These are phyloP conservation scores for Eristalinus aeneus DNA, from an alignment of 2,888 invertebrate genomes.

Conservation along the genomic window DNA sequence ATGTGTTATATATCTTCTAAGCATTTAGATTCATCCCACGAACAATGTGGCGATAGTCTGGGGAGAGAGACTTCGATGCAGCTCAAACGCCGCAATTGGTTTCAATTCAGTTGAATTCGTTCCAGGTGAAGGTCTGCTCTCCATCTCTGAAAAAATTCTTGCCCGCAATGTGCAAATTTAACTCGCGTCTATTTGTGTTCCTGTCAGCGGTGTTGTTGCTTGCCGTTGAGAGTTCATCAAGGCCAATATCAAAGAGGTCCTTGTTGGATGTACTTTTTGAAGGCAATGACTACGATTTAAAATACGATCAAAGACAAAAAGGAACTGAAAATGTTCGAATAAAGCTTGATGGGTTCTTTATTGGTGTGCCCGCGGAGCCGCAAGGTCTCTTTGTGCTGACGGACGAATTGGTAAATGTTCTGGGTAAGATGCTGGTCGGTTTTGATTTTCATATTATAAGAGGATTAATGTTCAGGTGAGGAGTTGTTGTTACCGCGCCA, in stretches of 20 bases:
- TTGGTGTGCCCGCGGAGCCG: conserved; percentile 74
- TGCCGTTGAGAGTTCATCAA: conserved; percentile 66
- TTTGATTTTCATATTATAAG: not conserved
- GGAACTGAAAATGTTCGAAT: conserved; percentile 88
- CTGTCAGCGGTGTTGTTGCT: conserved; percentile 74
- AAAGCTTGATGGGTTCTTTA: conserved; percentile 81
- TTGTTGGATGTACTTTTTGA: conserved; percentile 48
- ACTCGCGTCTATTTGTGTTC: conserved; percentile 78
- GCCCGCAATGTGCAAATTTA: conserved; percentile 78
- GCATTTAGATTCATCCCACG: conserved; percentile 56
- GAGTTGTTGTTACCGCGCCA: conserved; percentile 51
- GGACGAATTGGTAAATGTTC: conserved; percentile 70
- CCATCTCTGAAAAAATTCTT: not conserved
- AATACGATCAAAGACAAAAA: conserved; percentile 89
- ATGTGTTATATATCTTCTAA: conserved; percentile 2
- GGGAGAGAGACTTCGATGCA: conserved; percentile 58
- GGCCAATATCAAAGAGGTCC: conserved; percentile 39
- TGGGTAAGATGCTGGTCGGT: conserved; percentile 64
- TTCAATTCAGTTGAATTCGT: conserved; percentile 63
- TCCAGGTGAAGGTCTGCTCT: conserved; percentile 41
- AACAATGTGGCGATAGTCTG: conserved; percentile 24
- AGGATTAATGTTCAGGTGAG: conserved; percentile 60
- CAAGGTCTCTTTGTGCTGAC: conserved; percentile 63
- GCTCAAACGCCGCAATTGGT: conserved; percentile 46
- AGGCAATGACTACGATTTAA: conserved; percentile 78